Conservation (phyloP, 2,888 invertebrate genomes). For the Diplolepis rosae region DNA sequence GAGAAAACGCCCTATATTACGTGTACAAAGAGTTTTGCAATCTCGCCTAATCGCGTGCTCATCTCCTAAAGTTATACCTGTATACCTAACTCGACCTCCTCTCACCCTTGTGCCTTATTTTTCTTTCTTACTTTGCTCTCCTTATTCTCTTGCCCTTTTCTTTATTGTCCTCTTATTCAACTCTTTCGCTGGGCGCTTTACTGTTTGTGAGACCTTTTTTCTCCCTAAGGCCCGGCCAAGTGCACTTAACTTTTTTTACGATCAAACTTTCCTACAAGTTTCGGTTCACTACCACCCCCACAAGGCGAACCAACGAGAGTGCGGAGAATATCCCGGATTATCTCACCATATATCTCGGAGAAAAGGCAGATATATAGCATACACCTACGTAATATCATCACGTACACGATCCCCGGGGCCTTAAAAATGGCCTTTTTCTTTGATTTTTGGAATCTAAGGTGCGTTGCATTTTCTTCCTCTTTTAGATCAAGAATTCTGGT, state of each 20-base stretch:
- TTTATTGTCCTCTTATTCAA: conserved; percentile 50
- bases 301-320: conserved; percentile 28
- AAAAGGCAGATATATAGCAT: conserved; percentile 46
- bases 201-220: conserved; percentile 50
- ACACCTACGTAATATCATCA: no score
- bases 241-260: conserved; percentile 63
- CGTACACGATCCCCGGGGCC: conserved; percentile 15
- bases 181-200: conserved; percentile 48
- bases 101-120: not conserved
- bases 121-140: conserved; percentile 1
- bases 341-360: conserved; percentile 42
- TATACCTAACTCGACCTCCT: conserved; percentile 6
- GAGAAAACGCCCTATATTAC: not conserved
- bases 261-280: conserved; percentile 63
- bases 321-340: conserved; percentile 42
- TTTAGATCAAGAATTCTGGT: no score
- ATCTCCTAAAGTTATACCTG: conserved; percentile 9
- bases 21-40: conserved; percentile 52
- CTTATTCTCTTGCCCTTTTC: conserved; percentile 38
- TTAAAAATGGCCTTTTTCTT: conserved; percentile 35
- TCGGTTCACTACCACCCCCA: conserved; percentile 51
- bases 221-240: conserved; percentile 50
- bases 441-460: conserved; percentile 28
- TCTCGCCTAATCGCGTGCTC: conserved; percentile 56
- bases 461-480: no score